phyloP scores from a whole-genome alignment of 2,888 invertebrate genomes.

The Polydrusus tereticollis region DNA sequence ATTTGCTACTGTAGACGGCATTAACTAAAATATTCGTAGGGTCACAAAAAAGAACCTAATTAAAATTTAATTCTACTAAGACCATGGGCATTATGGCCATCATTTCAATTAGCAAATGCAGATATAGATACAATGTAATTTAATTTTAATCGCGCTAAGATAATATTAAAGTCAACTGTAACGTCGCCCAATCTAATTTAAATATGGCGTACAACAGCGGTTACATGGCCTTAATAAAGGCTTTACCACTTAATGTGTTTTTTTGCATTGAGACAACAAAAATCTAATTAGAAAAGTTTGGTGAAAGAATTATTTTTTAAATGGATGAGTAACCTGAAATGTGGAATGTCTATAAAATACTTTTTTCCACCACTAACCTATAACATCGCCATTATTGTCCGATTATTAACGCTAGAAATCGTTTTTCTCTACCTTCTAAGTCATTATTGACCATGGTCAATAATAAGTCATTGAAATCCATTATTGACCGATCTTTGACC shows the following conservation, averaged over 20 bases:
- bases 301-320: not conserved
- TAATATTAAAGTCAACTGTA: slow-evolving; percentile 53
- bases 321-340: too few species aligned
- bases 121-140: slow-evolving; percentile 54
- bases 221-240: slow-evolving; percentile 27
- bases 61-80: slow-evolving; percentile 19
- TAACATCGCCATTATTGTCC: too few species aligned
- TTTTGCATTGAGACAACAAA: slow-evolving; percentile 6
- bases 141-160: slow-evolving; percentile 57
- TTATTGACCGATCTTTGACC: too few species aligned
- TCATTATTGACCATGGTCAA: too few species aligned
- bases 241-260: slow-evolving; percentile 16
- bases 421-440: too few species aligned
- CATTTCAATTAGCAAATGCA: slow-evolving; percentile 31
- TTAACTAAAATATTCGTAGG: too few species aligned
- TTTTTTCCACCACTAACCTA: too few species aligned
- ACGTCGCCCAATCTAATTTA: slow-evolving; percentile 24
- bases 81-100: not conserved
- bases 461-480: too few species aligned
- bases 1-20: too few species aligned
- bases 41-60: not conserved
- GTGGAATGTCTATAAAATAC: too few species aligned
- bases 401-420: too few species aligned
- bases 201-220: slow-evolving; percentile 32
- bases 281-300: slow-evolving; percentile 5